Base-by-base conservation (phyloP, 2,113 vertebrate species). In the Dendrocopos noguchii region DNA sequence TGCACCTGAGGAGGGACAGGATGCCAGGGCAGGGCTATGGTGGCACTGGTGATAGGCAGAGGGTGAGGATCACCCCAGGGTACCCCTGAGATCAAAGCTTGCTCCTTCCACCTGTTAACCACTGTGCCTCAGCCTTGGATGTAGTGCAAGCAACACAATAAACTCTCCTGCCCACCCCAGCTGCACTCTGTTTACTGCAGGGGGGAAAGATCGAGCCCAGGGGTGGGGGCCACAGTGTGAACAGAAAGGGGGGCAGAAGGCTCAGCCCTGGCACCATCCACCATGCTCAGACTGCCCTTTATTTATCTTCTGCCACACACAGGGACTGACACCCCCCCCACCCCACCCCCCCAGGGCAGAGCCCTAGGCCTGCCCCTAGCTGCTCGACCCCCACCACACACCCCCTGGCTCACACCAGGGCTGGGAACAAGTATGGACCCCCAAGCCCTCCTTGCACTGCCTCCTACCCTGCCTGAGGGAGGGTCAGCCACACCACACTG, bases 141-240 rank as follows among this genome's bases (percentile, higher is more conserved):
- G 1, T 92, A 92, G 76, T n/a, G 56, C 63, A 80, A 94, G 61
- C n/a, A 3, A 90, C 53, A 67, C 63, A 96, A 96, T 96, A 96
- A 96, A 96, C 22, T 17, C 74, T 77, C 89, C 76, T 92, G 81
- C 61, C 87, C 57, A 28, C 14, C 27, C 22, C 5, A 33, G 60
- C 81, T 34, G 57, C 56, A 42, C 56, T 86, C 94, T 95, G 68
- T 82, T 95, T 70, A 80, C 79, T 95, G 64, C 46, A 16, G 59
- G 31, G 20, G 39, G 31, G 7, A 27, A 88, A 39, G 46, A 66
- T 34, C 27, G 16, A 25, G 46, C 15, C 27, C 0, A 1, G 36
- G 19, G 13, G 3, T 12, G 28, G 61, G 76, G 39, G 8, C 20
- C 22, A 15, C 47, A 67, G n/a, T 0, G 0, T 22, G 27, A 74